phyloP scores from a whole-genome alignment of 2,113 vertebrate genomes.

The Chaetops frenatus region DNA sequence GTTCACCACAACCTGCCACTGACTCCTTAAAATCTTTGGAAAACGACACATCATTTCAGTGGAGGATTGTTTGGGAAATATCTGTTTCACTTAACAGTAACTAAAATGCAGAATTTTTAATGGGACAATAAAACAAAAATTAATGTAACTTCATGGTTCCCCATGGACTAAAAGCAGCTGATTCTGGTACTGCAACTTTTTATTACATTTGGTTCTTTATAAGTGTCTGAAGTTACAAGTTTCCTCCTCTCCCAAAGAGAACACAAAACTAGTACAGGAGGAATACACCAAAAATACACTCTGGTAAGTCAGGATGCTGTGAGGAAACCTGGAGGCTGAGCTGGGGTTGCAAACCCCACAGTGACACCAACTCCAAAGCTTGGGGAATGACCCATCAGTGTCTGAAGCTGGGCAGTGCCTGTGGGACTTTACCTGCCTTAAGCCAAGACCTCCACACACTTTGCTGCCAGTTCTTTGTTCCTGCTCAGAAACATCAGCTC shows the following conservation, averaged over 20 bases:
- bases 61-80: background rate
- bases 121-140: background rate
- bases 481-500: background rate
- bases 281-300: background rate
- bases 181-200: background rate
- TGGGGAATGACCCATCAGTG: background rate
- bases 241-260: background rate
- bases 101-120: background rate
- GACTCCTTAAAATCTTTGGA: background rate
- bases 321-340: background rate
- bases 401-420: background rate
- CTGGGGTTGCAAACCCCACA: background rate
- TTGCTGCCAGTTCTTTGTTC: background rate
- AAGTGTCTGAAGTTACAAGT: background rate
- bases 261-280: background rate
- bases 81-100: background rate
- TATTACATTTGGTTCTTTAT: background rate
- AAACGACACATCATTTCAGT: accelerated
- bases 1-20: background rate
- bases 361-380: background rate
- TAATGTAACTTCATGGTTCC: background rate
- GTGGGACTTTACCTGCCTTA: background rate
- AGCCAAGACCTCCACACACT: background rate
- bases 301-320: background rate
- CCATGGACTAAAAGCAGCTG: background rate